Base-by-base conservation (phyloP, 2,797 vertebrate genomes). In the Micrastur ruficollis region DNA sequence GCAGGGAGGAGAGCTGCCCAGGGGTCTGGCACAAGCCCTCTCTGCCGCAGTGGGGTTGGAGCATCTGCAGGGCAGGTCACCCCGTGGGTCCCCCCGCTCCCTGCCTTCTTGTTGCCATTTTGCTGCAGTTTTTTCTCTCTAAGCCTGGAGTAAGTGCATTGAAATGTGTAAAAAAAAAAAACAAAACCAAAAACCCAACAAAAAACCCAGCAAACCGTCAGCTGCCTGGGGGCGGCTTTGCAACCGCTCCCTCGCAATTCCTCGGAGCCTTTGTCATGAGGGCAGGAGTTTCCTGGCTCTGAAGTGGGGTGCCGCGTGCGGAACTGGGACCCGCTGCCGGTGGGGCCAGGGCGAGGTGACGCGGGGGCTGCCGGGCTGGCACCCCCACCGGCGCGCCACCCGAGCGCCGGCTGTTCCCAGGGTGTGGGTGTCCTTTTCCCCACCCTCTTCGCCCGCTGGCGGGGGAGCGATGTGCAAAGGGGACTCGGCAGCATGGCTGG, bases 381-480 rank as follows among this genome's bases (percentile, higher is more conserved):
- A 34, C 13, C 53, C 47, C 34, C 3, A 2, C 34, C 5, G 4
- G 19, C 0, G 0, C 0, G 0, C 87, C 86, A 87, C 89, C 72
- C 21, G 4, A 73, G 1, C 0, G 0, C 52, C 3, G 6, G 38
- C 78, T 74, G 38, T 55, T 62, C 66, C 44, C 23, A 11, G 56
- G 20, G 6, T 2, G 38, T 20, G 78, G 68, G 38, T 36, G 68
- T 55, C 50, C 38, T 59, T 52, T 63, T 56, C 52, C 32, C 2
- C 4, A n/a, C 3, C 5, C 32, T 68, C 56, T 29, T 38, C 2
- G 3, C 31, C 53, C 44, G 25, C 34, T 2, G 5, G 5, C 0
- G 0, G 2, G 31, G 53, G 19, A 85, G 40, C 0, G 2, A 65
- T 8, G 63, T 12, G 58, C 59, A 21, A 61, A 88, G 27, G 53